Conservation (phyloP, 2,888 invertebrate genomes). For the Callinectes sapidus region DNA sequence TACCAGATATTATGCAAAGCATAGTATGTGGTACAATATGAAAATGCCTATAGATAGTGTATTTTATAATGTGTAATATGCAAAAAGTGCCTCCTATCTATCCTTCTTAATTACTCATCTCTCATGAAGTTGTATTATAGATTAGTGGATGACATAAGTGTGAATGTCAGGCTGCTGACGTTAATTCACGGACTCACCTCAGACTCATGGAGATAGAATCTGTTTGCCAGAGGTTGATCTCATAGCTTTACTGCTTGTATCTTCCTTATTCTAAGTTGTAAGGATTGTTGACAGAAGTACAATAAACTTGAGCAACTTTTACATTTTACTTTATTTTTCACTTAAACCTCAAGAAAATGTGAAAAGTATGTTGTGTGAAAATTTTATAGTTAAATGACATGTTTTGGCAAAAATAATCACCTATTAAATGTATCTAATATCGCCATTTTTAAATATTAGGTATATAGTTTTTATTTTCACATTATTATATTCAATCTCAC, state of each 20-base stretch:
- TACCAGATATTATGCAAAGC: background rate
- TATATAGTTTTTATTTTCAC: background rate
- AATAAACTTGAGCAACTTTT: constrained; percentile 68
- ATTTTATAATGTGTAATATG: constrained; percentile 7
- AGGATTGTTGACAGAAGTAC: constrained; percentile 68
- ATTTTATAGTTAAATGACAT: background rate
- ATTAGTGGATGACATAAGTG: constrained; percentile 52
- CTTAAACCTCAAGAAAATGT: background rate
- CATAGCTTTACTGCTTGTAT: constrained; percentile 70
- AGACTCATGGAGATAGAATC: constrained; percentile 65
- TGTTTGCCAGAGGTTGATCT: constrained; percentile 67
- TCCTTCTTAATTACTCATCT: constrained; percentile 49
- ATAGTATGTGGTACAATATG: background rate
- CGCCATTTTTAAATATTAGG: background rate
- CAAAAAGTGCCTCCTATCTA: constrained; percentile 58
- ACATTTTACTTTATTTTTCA: constrained; percentile 45
- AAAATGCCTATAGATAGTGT: background rate
- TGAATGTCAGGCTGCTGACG: constrained; percentile 66
- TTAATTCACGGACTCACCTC: constrained; percentile 67
- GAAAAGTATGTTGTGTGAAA: background rate
- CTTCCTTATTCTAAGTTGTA: constrained; percentile 68
- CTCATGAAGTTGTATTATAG: constrained; percentile 49
- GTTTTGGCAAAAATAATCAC: background rate
- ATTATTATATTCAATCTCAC: background rate
- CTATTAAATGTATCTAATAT: background rate